Percentiles rank a stretch among this genome's conserved stretches.
phyloP scores from a whole-genome alignment of 2,888 invertebrate genomes.

The Hyalella azteca region DNA sequence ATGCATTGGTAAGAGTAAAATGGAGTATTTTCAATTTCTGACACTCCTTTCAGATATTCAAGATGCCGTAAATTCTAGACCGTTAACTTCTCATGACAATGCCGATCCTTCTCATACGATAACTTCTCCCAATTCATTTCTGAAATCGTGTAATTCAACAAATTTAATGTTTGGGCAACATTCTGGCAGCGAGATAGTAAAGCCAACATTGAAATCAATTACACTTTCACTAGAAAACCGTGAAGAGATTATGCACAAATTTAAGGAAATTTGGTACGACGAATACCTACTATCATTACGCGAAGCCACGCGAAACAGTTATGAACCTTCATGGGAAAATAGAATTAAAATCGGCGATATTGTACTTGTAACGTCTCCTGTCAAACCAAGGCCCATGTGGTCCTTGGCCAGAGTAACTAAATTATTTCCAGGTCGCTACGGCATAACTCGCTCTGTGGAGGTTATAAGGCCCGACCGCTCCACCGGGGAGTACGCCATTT shows the following conservation, averaged over 20 bases:
- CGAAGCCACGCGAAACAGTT: neutral
- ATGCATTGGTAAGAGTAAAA: no score
- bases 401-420: neutral
- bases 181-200: neutral
- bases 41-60: no score
- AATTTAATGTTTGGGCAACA: neutral
- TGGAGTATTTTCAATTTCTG: neutral
- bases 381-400: neutral
- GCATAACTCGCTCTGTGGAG: neutral
- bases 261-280: neutral
- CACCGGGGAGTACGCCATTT: neutral
- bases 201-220: neutral
- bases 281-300: neutral
- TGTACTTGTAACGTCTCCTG: neutral
- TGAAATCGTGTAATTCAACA: neutral
- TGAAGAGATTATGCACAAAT: neutral
- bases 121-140: neutral
- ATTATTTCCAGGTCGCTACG: neutral
- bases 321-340: neutral
- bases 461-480: neutral
- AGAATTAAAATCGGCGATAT: neutral
- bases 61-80: neutral
- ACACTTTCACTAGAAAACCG: neutral
- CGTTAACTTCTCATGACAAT: neutral
- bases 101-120: neutral